Percentiles rank a stretch among this genome's conserved stretches.
Evolutionary conservation across 2,113 vertebrate genomes (phyloP).

Genomic region (Hipposideros armiger): DNA sequence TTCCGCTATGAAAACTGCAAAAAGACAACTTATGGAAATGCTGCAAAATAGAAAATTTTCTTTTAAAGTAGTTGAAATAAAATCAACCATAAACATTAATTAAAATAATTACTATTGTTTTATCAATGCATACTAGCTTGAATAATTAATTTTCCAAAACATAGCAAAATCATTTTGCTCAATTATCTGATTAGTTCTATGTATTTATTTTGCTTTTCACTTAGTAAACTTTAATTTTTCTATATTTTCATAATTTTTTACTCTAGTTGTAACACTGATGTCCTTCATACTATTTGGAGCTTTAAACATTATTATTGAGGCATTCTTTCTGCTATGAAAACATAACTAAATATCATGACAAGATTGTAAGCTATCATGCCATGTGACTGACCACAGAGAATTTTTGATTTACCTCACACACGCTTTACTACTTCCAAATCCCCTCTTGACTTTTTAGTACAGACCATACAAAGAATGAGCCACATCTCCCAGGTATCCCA

Average conservation of each 20-base stretch:
- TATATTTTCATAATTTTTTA: constrained; percentile 27
- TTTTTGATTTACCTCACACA: not conserved
- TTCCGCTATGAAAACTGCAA: not conserved
- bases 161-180: not conserved
- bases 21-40: not conserved
- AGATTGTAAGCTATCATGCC: not conserved
- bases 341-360: not conserved
- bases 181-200: not conserved
- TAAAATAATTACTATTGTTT: not conserved
- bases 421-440: not conserved
- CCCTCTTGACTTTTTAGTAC: not conserved
- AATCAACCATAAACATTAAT: not conserved
- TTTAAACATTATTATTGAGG: not conserved
- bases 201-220: not conserved
- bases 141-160: not conserved
- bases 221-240: not conserved
- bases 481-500: not conserved
- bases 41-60: not conserved
- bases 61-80: not conserved
- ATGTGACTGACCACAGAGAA: not conserved
- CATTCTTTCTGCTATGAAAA: not conserved
- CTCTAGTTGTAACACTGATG: not conserved
- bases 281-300: not conserved
- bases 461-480: not conserved
- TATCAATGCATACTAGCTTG: not conserved